These are phyloP conservation scores for Pelodytes ibericus DNA, from an alignment of 2,797 vertebrate genomes.

Conservation along the genomic window DNA sequence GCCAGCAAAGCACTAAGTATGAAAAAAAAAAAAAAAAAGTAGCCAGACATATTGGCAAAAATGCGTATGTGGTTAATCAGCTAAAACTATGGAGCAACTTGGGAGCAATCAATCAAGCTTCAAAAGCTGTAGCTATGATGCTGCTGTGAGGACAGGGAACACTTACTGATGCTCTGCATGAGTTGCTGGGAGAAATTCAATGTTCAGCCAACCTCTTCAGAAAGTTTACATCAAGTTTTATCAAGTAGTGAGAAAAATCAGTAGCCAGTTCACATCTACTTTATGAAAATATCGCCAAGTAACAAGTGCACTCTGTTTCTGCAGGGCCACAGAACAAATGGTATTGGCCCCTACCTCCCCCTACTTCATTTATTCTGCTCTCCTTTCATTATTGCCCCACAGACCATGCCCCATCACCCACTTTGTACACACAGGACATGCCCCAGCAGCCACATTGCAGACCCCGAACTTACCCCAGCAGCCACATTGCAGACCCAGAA, in stretches of 20 bases:
- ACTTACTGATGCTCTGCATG: constrained; percentile 23
- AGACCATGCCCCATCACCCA: too few species aligned
- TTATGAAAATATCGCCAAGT: too few species aligned
- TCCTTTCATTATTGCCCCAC: too few species aligned
- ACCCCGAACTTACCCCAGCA: too few species aligned
- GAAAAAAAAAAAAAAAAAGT: constrained; percentile 63
- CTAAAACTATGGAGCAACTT: constrained; percentile 72
- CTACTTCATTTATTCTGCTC: too few species aligned
- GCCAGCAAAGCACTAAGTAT: constrained; percentile 69
- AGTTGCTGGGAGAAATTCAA: not conserved
- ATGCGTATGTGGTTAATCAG: constrained; percentile 72
- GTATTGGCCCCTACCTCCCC: too few species aligned
- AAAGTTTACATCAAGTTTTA: not conserved
- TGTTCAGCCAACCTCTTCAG: not conserved
- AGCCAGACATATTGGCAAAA: constrained; percentile 73
- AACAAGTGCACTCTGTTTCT: too few species aligned
- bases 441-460: too few species aligned
- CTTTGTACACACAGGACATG: too few species aligned
- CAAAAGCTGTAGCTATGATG: constrained; percentile 66
- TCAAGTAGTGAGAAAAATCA: not conserved
- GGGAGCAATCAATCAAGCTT: constrained; percentile 72
- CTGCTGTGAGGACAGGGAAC: constrained; percentile 60
- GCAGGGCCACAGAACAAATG: too few species aligned
- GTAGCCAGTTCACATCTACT: not conserved
- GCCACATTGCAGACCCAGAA: too few species aligned